Base-by-base conservation (phyloP, 2,797 vertebrate genomes). In the Microchirus variegatus region DNA sequence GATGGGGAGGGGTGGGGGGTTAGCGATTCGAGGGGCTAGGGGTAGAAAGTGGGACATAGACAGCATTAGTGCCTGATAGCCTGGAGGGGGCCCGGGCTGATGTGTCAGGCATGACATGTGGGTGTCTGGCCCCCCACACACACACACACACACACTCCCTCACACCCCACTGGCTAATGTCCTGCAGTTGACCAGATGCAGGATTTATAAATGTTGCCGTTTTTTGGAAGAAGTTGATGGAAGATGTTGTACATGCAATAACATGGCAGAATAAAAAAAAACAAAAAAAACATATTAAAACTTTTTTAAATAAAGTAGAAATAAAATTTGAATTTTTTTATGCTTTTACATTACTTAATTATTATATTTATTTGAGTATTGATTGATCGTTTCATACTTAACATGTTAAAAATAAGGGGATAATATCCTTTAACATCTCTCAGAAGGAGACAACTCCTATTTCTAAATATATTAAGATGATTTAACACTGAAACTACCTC, bases 31-130 rank as follows among this genome's bases (percentile, higher is more conserved):
- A 89, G 93, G 94, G 93, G 70, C 71, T 90, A 90, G 91, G 91
- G 89, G 90, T 93, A 92, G 92, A 96, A 92, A 96, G 93, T 95
- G 92, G 94, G 92, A 92, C 95, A 94, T 94, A 75, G 93, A 91
- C 91, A 90, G 89, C 91, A 93, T 96, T 95, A 95, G 90, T 69
- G 73, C 78, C 66, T 69, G 90, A 94, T 93, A 90, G 94, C 95
- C 94, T 2, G 80, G 80, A 89, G 89, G 89, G 84, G 78, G 69
- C 67, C 63, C 67, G 45, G 77, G 92, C 86, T 90, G 91, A 93
- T 92, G 88, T 93, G 86, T 90, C 90, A 92, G 89, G 87, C 85
- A 71, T 91, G 89, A 91, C 89, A 91, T 93, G 91, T 92, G 88
- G 92, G 91, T 90, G 90, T 92, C 92, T 92, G 84, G 86, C 85